Evolutionary conservation across 2,888 invertebrate genomes (phyloP).

Genomic region (Drosophila monieri): DNA sequence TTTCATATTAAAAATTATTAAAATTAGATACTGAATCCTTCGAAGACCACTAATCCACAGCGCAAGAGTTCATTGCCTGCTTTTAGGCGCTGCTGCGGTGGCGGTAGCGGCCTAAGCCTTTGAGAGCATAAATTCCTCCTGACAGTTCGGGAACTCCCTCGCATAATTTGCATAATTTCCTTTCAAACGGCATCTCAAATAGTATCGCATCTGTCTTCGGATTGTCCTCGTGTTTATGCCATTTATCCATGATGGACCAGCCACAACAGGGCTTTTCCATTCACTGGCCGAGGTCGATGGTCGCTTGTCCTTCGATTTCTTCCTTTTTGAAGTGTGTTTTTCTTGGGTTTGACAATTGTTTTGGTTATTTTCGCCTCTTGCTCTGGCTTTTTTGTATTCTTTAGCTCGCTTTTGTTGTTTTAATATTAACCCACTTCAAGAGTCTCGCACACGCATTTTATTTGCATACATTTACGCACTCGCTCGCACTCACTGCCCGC

Average conservation of each 20-base stretch:
- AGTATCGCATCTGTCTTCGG: constrained; percentile 11
- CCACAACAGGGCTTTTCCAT: constrained; percentile 9
- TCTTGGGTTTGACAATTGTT: constrained; percentile 40
- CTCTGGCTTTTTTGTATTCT: constrained; percentile 15
- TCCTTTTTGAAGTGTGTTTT: constrained; percentile 62
- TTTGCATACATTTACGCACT: constrained; percentile 70
- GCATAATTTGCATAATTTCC: constrained; percentile 29
- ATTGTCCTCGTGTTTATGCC: constrained; percentile 13
- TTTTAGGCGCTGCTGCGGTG: constrained; percentile 62
- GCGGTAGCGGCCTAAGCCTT: constrained; percentile 13
- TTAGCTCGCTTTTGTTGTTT: constrained; percentile 53
- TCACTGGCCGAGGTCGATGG: constrained; percentile 19
- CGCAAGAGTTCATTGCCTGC: constrained; percentile 53
- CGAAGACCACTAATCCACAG: constrained; percentile 6
- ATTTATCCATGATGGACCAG: constrained; percentile 33
- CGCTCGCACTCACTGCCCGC: constrained; percentile 12
- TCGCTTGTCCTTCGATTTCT: constrained; percentile 66
- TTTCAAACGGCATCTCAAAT: constrained; percentile 21
- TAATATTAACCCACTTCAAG: constrained; percentile 77
- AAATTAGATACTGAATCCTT: too few relatives aligned
- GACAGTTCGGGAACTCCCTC: background rate
- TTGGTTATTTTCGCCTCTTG: constrained; percentile 15
- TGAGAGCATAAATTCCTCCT: constrained; percentile 10
- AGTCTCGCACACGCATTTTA: constrained; percentile 74
- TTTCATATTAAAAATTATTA: background rate